phyloP scores from a whole-genome alignment of 2,888 invertebrate genomes.

The Xanthorhoe designata region DNA sequence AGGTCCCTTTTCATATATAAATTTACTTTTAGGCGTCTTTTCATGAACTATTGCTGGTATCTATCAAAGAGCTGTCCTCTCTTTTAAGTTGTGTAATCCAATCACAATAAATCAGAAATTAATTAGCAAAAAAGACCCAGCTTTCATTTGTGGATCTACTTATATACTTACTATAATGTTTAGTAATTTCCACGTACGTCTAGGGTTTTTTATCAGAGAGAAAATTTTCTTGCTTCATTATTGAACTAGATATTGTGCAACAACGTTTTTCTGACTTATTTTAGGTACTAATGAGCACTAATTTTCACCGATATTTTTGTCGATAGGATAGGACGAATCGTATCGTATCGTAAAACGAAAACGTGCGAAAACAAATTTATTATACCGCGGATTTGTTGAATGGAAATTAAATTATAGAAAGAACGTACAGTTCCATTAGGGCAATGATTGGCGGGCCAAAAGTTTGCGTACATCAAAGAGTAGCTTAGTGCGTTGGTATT shows the following conservation, averaged over 20 bases:
- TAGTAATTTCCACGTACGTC: no score
- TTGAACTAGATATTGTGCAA: no score
- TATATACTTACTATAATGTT: no score
- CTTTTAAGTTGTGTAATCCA: not conserved
- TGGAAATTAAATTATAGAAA: not conserved
- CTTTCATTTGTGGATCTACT: no score
- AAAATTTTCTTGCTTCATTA: no score
- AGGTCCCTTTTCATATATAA: slow-evolving; percentile 51
- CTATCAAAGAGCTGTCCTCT: slow-evolving; percentile 1
- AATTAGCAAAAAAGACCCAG: not conserved
- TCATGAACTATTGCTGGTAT: slow-evolving; percentile 37
- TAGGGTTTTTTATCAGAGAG: no score
- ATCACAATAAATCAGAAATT: not conserved
- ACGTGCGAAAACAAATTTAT: not conserved
- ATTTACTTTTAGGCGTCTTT: slow-evolving; percentile 41
- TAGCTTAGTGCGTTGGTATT: not conserved
- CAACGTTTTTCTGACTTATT: no score
- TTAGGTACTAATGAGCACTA: no score
- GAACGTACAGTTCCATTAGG: slow-evolving; percentile 69
- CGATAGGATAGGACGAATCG: no score
- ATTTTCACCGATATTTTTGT: no score
- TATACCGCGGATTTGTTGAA: not conserved
- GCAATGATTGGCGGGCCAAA: slow-evolving; percentile 72
- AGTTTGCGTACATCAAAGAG: slow-evolving; percentile 1
- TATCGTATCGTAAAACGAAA: not conserved